Conservation (phyloP, 2,113 vertebrate genomes). For the Pica pica region DNA sequence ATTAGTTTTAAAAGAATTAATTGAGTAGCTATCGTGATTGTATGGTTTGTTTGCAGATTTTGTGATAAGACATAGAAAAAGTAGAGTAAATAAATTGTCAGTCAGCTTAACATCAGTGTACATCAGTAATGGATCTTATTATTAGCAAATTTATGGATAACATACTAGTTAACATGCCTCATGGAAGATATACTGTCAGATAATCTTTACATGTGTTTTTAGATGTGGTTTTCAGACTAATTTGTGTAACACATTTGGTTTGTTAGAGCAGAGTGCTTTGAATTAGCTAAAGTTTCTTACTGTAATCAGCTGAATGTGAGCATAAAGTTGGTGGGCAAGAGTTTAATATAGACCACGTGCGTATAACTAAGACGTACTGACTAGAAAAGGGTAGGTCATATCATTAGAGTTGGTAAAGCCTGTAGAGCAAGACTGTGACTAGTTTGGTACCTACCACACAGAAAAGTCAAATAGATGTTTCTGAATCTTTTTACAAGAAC, state of each 20-base stretch:
- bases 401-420: neutral
- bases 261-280: slow-evolving; percentile 1
- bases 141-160: neutral
- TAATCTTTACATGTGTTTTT: neutral
- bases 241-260: neutral
- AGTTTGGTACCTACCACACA: neutral
- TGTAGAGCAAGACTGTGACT: neutral
- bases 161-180: neutral
- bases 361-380: neutral
- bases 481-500: neutral
- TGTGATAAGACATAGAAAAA: neutral
- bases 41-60: neutral
- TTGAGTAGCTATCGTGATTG: neutral
- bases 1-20: neutral
- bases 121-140: neutral
- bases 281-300: neutral
- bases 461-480: neutral
- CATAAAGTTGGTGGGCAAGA: neutral
- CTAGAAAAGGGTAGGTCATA: neutral
- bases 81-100: neutral
- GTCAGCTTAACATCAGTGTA: neutral
- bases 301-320: neutral
- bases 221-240: neutral
- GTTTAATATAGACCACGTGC: neutral
- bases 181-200: neutral